Conservation (phyloP, 2,797 vertebrate species). For the Aphelocoma californica region DNA sequence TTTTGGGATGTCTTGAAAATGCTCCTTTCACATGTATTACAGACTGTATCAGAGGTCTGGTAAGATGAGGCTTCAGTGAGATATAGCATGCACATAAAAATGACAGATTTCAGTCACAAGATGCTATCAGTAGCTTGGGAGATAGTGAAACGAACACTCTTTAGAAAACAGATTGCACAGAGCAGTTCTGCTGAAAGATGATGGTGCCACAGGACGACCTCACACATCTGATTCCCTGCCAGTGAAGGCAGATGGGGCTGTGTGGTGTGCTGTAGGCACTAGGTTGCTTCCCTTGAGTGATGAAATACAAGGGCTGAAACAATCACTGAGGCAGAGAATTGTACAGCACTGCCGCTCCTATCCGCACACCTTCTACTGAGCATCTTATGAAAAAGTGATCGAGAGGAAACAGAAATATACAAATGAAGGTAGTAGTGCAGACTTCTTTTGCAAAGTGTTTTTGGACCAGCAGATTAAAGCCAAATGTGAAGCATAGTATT, state of each 20-base stretch:
- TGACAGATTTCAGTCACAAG: background rate
- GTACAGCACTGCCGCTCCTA: fast-evolving
- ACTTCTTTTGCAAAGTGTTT: background rate
- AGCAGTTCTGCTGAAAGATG: background rate
- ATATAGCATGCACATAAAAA: background rate
- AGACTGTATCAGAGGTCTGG: background rate
- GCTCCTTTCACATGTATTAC: background rate
- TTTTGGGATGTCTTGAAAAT: background rate
- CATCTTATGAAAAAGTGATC: background rate
- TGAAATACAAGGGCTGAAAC: background rate
- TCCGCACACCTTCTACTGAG: background rate
- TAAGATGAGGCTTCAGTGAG: background rate
- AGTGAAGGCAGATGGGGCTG: background rate
- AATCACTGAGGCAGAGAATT: background rate
- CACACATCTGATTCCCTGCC: background rate
- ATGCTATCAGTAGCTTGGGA: background rate
- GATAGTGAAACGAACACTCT: background rate
- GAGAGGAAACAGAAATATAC: background rate
- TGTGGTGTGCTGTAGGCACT: background rate
- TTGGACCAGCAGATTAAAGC: background rate
- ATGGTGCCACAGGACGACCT: background rate
- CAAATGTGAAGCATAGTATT: background rate
- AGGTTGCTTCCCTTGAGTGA: background rate
- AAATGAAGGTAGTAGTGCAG: background rate
- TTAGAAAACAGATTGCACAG: background rate